Percentiles rank a stretch among this genome's conserved stretches.
Conservation (phyloP, 2,797 vertebrate genomes). For the Moxostoma hubbsi region DNA sequence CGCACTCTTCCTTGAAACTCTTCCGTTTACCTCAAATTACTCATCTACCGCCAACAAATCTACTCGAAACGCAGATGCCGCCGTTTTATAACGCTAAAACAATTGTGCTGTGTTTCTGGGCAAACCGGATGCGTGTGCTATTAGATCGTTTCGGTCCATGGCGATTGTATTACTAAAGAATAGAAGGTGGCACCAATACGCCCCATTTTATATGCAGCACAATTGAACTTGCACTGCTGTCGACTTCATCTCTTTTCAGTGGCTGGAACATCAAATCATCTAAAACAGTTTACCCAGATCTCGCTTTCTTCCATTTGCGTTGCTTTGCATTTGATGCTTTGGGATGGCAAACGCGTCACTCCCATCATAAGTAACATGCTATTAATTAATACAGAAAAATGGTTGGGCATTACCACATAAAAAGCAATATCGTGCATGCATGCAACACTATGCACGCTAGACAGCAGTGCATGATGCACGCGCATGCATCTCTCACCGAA, state of each 20-base stretch:
- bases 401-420: background rate
- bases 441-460: slow-evolving; percentile 21
- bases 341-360: slow-evolving; percentile 9
- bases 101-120: slow-evolving; percentile 81
- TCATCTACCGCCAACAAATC: slow-evolving; percentile 70
- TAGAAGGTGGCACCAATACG: slow-evolving; percentile 89
- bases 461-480: slow-evolving; percentile 23
- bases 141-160: slow-evolving; percentile 87
- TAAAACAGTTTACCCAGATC: slow-evolving; percentile 75
- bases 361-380: slow-evolving; percentile 19
- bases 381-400: slow-evolving; percentile 4
- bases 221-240: slow-evolving; percentile 90
- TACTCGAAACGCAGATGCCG: slow-evolving; percentile 67
- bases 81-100: slow-evolving; percentile 77
- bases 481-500: slow-evolving; percentile 24
- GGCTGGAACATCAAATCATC: slow-evolving; percentile 85
- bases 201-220: slow-evolving; percentile 92
- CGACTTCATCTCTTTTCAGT: slow-evolving; percentile 85
- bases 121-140: slow-evolving; percentile 85
- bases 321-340: slow-evolving; percentile 18
- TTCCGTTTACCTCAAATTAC: slow-evolving; percentile 75
- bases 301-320: slow-evolving; percentile 38
- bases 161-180: slow-evolving; percentile 86
- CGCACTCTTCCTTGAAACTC: slow-evolving; percentile 84
- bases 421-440: background rate